These are phyloP conservation scores for Pinna nobilis DNA, from an alignment of 1,140 invertebrate genomes.

Conservation along the genomic window DNA sequence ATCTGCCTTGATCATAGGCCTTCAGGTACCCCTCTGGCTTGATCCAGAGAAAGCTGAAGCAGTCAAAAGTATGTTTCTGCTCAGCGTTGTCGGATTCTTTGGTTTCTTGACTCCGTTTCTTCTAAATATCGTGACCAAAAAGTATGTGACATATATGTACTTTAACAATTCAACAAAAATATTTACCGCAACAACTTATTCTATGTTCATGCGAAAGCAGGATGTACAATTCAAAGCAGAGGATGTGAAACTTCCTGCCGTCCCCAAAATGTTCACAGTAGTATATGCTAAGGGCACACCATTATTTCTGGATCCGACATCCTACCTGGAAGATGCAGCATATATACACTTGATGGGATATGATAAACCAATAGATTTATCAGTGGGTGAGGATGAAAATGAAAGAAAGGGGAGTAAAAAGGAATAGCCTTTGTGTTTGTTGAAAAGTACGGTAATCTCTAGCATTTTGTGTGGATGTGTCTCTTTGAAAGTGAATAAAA, in stretches of 20 bases:
- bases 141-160: constrained; percentile 86
- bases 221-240: constrained; percentile 67
- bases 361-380: constrained; percentile 91
- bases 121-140: constrained; percentile 87
- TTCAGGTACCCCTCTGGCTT: constrained; percentile 85
- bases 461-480: too few relatives aligned
- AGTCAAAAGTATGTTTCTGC: constrained; percentile 78
- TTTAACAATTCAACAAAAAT: constrained; percentile 77
- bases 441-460: too few relatives aligned
- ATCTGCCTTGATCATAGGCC: constrained; percentile 80
- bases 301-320: constrained; percentile 84
- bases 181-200: constrained; percentile 57
- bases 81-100: constrained; percentile 84
- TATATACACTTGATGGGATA: constrained; percentile 91
- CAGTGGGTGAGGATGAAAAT: too few relatives aligned
- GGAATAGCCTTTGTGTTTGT: too few relatives aligned
- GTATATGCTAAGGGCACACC: constrained; percentile 81
- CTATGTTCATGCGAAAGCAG: constrained; percentile 50
- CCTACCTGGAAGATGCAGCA: constrained; percentile 82
- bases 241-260: constrained; percentile 85
- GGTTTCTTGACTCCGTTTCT: constrained; percentile 88
- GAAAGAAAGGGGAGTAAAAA: too few relatives aligned
- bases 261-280: constrained; percentile 88
- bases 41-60: constrained; percentile 60
- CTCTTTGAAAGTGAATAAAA: too few relatives aligned